phyloP scores from a whole-genome alignment of 2,888 invertebrate species.

The Ellobium chinense region DNA sequence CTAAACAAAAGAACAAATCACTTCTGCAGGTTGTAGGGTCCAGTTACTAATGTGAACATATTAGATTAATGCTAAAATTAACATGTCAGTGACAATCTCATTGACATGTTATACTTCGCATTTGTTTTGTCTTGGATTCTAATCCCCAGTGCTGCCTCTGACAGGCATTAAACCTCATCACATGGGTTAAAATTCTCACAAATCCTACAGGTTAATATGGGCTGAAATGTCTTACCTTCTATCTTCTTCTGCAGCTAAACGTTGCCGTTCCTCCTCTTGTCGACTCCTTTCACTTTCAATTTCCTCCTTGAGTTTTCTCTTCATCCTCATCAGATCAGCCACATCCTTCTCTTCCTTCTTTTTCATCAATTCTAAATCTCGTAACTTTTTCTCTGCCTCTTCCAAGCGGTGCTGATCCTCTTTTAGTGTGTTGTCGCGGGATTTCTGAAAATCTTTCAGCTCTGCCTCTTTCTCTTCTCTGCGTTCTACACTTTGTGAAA shows the following conservation, averaged over 20 bases:
- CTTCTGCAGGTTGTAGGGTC: too few species aligned
- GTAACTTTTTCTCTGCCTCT: slow-evolving; percentile 54
- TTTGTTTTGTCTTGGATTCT: too few species aligned
- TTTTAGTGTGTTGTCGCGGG: background rate
- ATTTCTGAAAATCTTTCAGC: slow-evolving; percentile 6
- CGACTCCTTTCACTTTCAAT: slow-evolving; percentile 50
- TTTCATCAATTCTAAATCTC: slow-evolving; percentile 58
- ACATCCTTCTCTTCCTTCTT: slow-evolving; percentile 68
- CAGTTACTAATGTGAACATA: too few species aligned
- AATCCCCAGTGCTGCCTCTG: too few species aligned
- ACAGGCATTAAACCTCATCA: too few species aligned
- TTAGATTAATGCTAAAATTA: too few species aligned
- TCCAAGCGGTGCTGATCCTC: slow-evolving; percentile 15
- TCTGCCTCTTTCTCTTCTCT: slow-evolving; percentile 26
- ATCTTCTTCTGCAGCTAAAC: slow-evolving; percentile 45
- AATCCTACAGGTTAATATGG: too few species aligned
- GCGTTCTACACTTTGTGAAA: background rate
- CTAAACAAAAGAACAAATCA: too few species aligned
- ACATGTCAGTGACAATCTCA: too few species aligned
- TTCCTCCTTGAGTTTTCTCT: slow-evolving; percentile 65
- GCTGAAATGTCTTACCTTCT: slow-evolving; percentile 76
- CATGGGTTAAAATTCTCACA: too few species aligned
- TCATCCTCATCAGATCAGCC: slow-evolving; percentile 72
- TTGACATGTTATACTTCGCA: too few species aligned
- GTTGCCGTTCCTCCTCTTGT: slow-evolving; percentile 41